Percentiles rank a stretch among this genome's conserved stretches.
These are phyloP conservation scores for Drosophila mayaguana DNA, from an alignment of 2,888 invertebrate species.

Conservation along the genomic window DNA sequence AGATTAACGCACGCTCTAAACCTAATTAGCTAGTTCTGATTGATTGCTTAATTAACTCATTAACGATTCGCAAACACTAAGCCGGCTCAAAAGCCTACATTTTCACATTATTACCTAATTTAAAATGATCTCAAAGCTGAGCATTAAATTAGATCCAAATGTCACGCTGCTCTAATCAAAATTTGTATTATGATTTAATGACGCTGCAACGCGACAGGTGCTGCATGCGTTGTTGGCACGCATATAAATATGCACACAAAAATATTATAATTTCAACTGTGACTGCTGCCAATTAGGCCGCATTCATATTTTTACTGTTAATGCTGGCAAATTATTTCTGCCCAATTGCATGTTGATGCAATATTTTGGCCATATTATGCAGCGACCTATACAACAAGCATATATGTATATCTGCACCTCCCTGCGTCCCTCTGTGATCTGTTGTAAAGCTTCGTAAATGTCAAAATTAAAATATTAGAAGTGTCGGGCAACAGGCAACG, in stretches of 20 bases:
- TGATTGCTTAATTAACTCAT: background rate
- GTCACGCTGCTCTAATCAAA: conserved; percentile 24
- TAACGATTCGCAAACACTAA: background rate
- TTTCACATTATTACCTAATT: conserved; percentile 1
- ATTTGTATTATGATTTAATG: conserved; percentile 15
- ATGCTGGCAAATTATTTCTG: conserved; percentile 73
- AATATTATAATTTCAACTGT: conserved; percentile 49
- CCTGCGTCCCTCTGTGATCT: background rate
- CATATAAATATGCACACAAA: conserved; percentile 20
- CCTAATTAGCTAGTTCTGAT: background rate
- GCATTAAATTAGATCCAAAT: background rate
- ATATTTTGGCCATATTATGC: conserved; percentile 38
- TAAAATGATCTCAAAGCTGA: background rate
- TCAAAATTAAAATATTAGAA: conserved; percentile 77
- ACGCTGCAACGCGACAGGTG: background rate
- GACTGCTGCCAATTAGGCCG: conserved; percentile 69
- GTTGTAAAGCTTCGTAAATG: conserved; percentile 48
- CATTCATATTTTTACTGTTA: conserved; percentile 55
- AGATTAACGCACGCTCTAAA: background rate
- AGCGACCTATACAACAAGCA: conserved; percentile 11
- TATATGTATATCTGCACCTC: background rate
- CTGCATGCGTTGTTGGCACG: background rate
- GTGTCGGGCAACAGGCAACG: conserved; percentile 54
- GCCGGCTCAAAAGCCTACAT: background rate
- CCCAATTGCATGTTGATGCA: conserved; percentile 67